phyloP scores from a whole-genome alignment of 2,113 vertebrate species.

The Otus sunia region DNA sequence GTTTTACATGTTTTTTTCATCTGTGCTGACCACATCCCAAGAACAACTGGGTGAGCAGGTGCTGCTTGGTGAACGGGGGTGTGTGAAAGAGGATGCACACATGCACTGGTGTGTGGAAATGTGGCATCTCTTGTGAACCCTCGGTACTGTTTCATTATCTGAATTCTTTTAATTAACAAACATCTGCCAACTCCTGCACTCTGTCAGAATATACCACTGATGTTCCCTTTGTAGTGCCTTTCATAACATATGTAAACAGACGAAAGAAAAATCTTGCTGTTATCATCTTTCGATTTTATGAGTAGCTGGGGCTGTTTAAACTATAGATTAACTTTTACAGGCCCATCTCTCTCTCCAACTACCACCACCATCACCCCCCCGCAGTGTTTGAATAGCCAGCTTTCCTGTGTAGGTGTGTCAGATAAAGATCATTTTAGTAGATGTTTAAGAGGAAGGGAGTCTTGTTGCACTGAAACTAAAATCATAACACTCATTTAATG shows the following conservation, averaged over 20 bases:
- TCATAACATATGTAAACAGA: constrained; percentile 57
- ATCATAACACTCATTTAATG: neutral
- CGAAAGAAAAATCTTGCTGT: constrained; percentile 45
- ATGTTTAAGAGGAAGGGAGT: neutral
- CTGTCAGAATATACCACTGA: constrained; percentile 46
- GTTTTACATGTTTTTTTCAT: neutral
- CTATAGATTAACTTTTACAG: constrained; percentile 26
- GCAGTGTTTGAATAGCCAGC: neutral
- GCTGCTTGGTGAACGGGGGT: neutral
- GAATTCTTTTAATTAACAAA: constrained; percentile 78
- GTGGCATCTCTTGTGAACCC: constrained; percentile 22
- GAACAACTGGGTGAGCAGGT: constrained; percentile 43
- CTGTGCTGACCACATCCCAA: neutral
- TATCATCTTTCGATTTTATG: constrained; percentile 42
- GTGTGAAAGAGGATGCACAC: neutral
- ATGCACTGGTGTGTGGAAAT: neutral
- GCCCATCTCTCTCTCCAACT: neutral
- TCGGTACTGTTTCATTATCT: constrained; percentile 62
- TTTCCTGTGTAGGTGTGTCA: neutral
- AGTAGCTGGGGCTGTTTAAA: constrained; percentile 24
- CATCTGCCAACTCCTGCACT: constrained; percentile 71
- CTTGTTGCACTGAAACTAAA: neutral
- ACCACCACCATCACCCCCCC: too few relatives aligned
- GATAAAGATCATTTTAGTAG: neutral
- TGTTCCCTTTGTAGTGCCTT: constrained; percentile 55